These are phyloP conservation scores for Noctua fimbriata DNA, from an alignment of 2,888 invertebrate genomes.

Conservation along the genomic window DNA sequence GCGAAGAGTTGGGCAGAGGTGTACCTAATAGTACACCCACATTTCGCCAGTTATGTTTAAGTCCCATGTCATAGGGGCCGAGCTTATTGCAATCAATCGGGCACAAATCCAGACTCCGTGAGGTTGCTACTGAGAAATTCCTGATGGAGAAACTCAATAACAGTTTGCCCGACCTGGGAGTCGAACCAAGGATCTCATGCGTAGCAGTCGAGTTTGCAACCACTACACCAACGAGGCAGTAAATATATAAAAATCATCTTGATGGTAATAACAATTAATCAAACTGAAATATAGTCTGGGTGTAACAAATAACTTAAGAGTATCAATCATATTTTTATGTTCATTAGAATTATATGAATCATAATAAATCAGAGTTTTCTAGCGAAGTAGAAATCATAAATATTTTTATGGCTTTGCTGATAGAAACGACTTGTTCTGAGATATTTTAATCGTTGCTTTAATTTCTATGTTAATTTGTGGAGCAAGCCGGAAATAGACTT, in stretches of 20 bases:
- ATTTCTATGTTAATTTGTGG: conserved; percentile 16
- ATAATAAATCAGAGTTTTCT: conserved; percentile 2
- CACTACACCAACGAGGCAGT: not conserved
- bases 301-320: not conserved
- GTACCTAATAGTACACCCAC: too few species aligned
- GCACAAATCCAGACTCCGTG: not conserved
- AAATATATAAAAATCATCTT: not conserved
- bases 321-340: conserved; percentile 13
- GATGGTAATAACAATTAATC: not conserved
- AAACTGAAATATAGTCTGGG: not conserved
- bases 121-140: not conserved
- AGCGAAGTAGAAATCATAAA: not conserved
- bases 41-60: too few species aligned
- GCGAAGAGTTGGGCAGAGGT: too few species aligned
- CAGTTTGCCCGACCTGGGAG: not conserved
- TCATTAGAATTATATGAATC: conserved; percentile 16
- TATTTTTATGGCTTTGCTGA: not conserved
- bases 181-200: not conserved
- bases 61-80: too few species aligned
- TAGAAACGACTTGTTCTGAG: not conserved
- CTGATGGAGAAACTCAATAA: not conserved
- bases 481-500: not conserved
- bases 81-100: too few species aligned
- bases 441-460: conserved; percentile 1
- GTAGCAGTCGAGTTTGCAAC: not conserved